A percentile compares a stretch with the other conserved stretches of the same genome.
Conservation (phyloP, 2,797 vertebrate species). For the Margarornis squamiger region DNA sequence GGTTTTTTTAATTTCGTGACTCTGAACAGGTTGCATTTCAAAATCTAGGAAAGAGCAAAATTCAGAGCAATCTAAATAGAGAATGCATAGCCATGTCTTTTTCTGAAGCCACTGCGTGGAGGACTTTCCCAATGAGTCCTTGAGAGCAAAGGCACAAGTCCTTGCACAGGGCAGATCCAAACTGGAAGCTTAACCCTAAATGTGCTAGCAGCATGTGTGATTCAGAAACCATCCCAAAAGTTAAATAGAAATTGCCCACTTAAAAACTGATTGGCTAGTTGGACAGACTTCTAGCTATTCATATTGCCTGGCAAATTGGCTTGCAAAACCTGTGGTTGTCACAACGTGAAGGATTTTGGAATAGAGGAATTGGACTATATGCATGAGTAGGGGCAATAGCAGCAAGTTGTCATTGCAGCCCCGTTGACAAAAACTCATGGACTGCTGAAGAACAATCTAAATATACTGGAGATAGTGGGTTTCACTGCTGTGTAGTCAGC, state of each 20-base stretch:
- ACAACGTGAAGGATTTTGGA: neutral
- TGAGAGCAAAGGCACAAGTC: neutral
- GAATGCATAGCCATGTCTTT: neutral
- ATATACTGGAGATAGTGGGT: neutral
- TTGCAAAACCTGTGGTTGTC: neutral
- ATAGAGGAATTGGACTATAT: neutral
- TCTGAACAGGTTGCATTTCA: neutral
- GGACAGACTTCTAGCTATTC: neutral
- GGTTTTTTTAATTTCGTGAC: neutral
- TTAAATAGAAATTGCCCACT: neutral
- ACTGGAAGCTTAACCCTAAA: neutral
- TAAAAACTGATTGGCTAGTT: neutral
- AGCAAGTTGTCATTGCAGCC: neutral
- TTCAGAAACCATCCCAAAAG: neutral
- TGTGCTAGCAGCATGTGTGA: neutral
- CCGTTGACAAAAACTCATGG: neutral
- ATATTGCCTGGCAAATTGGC: neutral
- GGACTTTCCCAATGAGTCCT: neutral
- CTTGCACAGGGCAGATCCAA: neutral
- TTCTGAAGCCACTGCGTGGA: neutral
- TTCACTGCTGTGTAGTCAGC: neutral
- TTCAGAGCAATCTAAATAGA: neutral
- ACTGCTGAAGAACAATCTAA: neutral
- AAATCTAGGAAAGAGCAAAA: neutral
- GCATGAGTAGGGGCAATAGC: neutral